phyloP scores from a whole-genome alignment of 2,888 invertebrate species.

The Acrocera orbiculus region DNA sequence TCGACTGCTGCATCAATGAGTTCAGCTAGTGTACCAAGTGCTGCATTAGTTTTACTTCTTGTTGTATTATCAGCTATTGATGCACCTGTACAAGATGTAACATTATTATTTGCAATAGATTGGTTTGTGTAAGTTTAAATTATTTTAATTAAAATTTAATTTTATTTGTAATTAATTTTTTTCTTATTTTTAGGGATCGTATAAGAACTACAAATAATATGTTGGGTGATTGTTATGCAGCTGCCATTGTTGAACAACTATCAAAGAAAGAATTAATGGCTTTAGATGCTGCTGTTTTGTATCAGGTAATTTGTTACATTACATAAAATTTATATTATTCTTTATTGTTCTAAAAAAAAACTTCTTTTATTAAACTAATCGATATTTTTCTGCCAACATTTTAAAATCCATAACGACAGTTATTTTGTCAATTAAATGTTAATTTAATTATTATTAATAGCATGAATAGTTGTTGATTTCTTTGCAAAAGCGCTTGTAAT shows the following conservation, averaged over 20 bases:
- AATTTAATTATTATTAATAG: no score
- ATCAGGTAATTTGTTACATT: constrained; percentile 37
- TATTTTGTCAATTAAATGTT: no score
- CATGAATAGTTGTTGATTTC: no score
- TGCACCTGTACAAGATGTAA: constrained; percentile 64
- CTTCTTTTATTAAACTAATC: no score
- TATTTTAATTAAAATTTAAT: neutral
- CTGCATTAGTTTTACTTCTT: constrained; percentile 61
- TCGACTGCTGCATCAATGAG: constrained; percentile 79
- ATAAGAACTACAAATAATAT: constrained; percentile 77
- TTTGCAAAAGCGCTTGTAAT: no score
- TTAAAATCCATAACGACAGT: no score
- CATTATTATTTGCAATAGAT: constrained; percentile 67
- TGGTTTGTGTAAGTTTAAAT: constrained; percentile 67
- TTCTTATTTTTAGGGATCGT: constrained; percentile 43
- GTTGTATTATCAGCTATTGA: constrained; percentile 70
- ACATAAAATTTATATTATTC: no score
- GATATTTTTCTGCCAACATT: no score
- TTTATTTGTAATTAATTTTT: neutral
- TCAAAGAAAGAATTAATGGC: constrained; percentile 69
- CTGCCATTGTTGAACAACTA: constrained; percentile 66
- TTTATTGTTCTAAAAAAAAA: constrained; percentile 1
- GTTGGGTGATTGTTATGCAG: constrained; percentile 74
- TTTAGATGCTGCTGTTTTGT: constrained; percentile 44
- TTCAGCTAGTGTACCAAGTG: constrained; percentile 73